Conservation (phyloP, 2,113 vertebrate genomes). For the Perccottus glenii region DNA sequence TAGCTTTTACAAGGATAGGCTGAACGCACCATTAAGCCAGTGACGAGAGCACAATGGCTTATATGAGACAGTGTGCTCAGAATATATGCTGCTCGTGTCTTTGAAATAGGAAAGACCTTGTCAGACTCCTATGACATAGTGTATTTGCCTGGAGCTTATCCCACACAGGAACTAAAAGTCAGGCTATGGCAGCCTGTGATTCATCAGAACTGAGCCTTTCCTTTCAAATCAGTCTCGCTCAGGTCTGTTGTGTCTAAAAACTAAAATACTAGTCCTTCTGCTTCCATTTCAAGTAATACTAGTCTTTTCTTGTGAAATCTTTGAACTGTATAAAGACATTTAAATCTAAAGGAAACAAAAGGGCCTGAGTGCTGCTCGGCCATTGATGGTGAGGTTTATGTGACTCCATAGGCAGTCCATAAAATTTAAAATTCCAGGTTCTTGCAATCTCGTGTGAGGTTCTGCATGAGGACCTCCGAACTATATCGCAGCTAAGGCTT, state of each 20-base stretch:
- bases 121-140: background rate
- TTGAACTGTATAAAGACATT: background rate
- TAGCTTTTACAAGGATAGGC: background rate
- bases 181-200: background rate
- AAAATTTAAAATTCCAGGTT: slow-evolving; percentile 4
- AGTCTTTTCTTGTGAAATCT: background rate
- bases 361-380: background rate
- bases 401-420: background rate
- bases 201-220: background rate
- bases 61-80: slow-evolving; percentile 1
- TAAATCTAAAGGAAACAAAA: slow-evolving; percentile 1
- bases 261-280: background rate
- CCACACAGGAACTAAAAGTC: background rate
- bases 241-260: too few relatives aligned
- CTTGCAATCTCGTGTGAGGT: background rate
- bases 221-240: too few relatives aligned
- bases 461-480: background rate
- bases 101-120: background rate
- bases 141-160: background rate
- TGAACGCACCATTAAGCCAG: background rate
- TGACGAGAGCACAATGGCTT: background rate
- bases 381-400: slow-evolving; percentile 1
- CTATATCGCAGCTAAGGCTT: background rate
- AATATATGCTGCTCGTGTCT: background rate
- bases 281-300: too few relatives aligned